These are phyloP conservation scores for Sakesphorus luctuosus DNA, from an alignment of 2,113 vertebrate species.

Conservation along the genomic window DNA sequence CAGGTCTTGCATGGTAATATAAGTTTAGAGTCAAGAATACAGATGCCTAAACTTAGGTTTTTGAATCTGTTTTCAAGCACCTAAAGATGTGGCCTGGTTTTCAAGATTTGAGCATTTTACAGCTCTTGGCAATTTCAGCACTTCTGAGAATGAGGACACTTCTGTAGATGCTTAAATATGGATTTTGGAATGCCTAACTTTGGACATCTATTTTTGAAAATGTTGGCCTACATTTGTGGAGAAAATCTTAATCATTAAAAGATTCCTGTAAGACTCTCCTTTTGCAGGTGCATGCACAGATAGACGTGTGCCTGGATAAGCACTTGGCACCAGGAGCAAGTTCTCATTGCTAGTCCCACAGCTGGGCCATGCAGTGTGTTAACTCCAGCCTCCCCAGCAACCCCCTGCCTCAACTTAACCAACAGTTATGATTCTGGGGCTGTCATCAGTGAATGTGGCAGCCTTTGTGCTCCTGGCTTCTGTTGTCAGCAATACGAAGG, in stretches of 20 bases:
- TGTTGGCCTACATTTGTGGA: conserved; percentile 49
- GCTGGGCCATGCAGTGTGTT: background rate
- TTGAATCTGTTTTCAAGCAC: conserved; percentile 58
- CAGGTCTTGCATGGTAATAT: conserved; percentile 13
- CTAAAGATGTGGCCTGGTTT: conserved; percentile 67
- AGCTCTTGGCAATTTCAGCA: conserved; percentile 58
- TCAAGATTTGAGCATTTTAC: conserved; percentile 51
- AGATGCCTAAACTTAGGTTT: conserved; percentile 38
- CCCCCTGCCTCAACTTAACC: rapidly evolving
- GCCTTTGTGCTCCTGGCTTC: background rate
- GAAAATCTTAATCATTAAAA: conserved; percentile 11
- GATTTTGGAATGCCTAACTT: conserved; percentile 62
- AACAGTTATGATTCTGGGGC: background rate
- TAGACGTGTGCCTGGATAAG: rapidly evolving
- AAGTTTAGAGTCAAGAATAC: conserved; percentile 36
- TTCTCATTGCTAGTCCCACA: background rate
- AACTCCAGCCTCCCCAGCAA: background rate
- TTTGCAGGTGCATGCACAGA: background rate
- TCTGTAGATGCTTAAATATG: conserved; percentile 63
- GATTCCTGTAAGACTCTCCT: background rate
- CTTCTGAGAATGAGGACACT: conserved; percentile 66
- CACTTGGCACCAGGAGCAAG: background rate
- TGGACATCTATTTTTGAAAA: conserved; percentile 67
- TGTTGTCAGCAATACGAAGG: background rate
- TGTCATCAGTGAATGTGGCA: background rate